Base-by-base conservation (phyloP, 2,888 invertebrate genomes). In the Zootermopsis nevadensis region DNA sequence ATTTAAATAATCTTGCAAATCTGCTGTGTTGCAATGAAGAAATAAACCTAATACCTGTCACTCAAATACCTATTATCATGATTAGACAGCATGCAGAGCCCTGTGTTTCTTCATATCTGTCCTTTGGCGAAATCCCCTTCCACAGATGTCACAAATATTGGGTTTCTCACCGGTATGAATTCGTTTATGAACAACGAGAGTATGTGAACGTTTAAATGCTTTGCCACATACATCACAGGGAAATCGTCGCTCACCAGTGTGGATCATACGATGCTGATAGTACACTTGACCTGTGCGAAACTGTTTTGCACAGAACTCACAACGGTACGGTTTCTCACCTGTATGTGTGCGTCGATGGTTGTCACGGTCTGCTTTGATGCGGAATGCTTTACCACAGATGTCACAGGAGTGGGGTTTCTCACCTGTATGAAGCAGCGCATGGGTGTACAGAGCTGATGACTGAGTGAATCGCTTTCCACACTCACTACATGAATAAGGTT, bases 141-240 rank as follows among this genome's bases (percentile, higher is more conserved):
- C 85, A 77, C 85, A 85, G 31, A 85, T 77, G 79, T 85, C 85
- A 77, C 85, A 85, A 24, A 85, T 81, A 60, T 85, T 85, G 4
- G 85, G 85, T 77, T 85, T 85, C 83, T 85, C 85, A 7, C 85
- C 85, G 3, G 86, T 86, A 69, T 86, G 86, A 19, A 86, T 86
- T 30, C 86, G 83, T 77, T 85, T 86, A 77, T 86, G 86, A 27
- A 84, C 84, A 60, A 85, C 85, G 24, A 86, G 83, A 19, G 86
- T 86, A 67, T 86, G 86, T 15, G 86, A 86, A 30, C 86, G 83
- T 77, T 85, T 86, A 77, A 86, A 86, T 1, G 85, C 85, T 48
- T 84, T 83, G 15, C 85, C 85, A 77, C 86, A 86, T 6, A 86
- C 69, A 80, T 86, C 84, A 79, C 86, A 86, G 0, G 85, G 86